Percentiles rank a stretch among this genome's conserved stretches.
phyloP scores from a whole-genome alignment of 2,113 vertebrate genomes.

The Sceloporus undulatus region DNA sequence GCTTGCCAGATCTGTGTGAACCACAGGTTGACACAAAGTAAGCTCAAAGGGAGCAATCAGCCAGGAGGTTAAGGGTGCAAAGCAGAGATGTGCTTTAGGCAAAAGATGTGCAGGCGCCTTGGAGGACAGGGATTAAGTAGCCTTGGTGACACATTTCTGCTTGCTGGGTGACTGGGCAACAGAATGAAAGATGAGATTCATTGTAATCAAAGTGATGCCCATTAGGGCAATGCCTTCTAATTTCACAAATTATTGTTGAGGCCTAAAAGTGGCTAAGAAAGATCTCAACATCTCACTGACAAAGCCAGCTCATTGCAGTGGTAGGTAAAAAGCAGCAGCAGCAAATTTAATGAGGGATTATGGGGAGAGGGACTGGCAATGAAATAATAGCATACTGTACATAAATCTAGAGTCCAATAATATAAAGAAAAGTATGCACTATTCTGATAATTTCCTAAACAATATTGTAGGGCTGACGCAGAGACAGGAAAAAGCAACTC shows the following conservation, averaged over 20 bases:
- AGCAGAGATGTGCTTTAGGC: neutral
- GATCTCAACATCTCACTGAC: neutral
- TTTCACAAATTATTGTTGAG: neutral
- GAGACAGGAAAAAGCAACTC: neutral
- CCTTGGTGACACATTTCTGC: neutral
- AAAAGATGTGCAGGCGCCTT: neutral
- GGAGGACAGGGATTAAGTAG: neutral
- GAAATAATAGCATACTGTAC: neutral
- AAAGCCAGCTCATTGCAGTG: neutral
- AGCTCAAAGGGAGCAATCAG: conserved; percentile 14
- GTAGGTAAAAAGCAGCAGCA: neutral
- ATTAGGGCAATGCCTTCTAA: neutral
- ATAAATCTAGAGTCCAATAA: neutral
- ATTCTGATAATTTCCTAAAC: neutral
- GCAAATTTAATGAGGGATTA: neutral
- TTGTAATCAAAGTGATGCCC: neutral
- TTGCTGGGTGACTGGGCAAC: neutral
- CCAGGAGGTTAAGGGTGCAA: neutral
- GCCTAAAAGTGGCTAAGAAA: neutral
- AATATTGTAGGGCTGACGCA: neutral
- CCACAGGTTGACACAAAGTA: neutral
- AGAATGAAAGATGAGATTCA: neutral
- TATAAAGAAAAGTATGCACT: neutral
- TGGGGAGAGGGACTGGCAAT: neutral
- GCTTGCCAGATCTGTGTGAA: conserved; percentile 10